phyloP scores from a whole-genome alignment of 1,140 invertebrate species.

The Formica selysi region DNA sequence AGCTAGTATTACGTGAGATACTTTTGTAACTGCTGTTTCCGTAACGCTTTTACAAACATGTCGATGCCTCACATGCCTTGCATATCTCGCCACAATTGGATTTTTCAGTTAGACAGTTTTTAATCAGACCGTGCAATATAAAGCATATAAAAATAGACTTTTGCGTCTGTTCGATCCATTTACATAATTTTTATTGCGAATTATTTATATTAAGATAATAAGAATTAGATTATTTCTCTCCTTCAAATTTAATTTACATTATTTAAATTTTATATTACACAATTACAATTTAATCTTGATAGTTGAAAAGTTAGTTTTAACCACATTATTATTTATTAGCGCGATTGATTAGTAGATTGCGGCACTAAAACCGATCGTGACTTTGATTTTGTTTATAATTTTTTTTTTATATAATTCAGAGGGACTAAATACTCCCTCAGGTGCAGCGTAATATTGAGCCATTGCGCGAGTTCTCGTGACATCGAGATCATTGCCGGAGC shows the following conservation, averaged over 20 bases:
- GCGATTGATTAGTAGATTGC: neutral
- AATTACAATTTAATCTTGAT: neutral
- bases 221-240: neutral
- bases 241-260: neutral
- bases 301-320: neutral
- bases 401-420: constrained; percentile 25
- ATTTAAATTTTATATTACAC: neutral
- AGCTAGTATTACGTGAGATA: constrained; percentile 46
- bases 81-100: neutral
- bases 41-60: constrained; percentile 57
- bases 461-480: constrained; percentile 74
- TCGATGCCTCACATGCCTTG: neutral
- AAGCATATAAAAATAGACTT: neutral
- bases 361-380: constrained; percentile 17
- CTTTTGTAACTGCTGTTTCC: constrained; percentile 48
- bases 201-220: neutral
- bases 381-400: neutral
- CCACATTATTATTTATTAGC: neutral
- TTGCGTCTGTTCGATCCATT: neutral
- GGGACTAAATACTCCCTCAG: constrained; percentile 5
- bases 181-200: neutral
- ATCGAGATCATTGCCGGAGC: constrained; percentile 73
- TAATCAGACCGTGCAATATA: neutral
- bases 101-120: neutral
- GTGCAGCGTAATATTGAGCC: constrained; percentile 71